These are phyloP conservation scores for Megathymus violae DNA, from an alignment of 1,140 invertebrate species.

Conservation along the genomic window DNA sequence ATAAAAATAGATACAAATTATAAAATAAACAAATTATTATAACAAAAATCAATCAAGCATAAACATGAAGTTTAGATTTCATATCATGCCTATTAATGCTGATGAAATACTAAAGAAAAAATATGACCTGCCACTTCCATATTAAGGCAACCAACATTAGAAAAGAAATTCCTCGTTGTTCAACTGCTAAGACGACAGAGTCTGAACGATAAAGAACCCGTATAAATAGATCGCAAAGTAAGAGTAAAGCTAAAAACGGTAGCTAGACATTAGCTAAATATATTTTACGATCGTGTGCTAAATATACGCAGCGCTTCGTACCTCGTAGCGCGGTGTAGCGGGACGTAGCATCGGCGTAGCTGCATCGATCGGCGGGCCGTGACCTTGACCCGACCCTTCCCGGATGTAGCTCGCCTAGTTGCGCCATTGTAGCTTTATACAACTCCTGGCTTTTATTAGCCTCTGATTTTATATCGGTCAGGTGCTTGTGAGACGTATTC, in stretches of 20 bases:
- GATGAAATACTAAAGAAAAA: no score
- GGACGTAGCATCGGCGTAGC: slow-evolving; percentile 66
- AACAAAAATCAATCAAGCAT: no score
- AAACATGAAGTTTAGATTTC: no score
- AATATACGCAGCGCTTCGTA: slow-evolving; percentile 46
- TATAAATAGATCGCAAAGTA: neutral
- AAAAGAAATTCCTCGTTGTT: no score
- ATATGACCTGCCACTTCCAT: no score
- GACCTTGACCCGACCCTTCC: slow-evolving; percentile 81
- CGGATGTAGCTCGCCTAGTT: slow-evolving; percentile 76
- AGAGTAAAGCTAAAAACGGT: slow-evolving; percentile 11
- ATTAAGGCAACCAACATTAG: no score
- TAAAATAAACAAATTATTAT: no score
- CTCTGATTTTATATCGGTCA: slow-evolving; percentile 56
- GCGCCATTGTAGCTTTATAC: slow-evolving; percentile 72
- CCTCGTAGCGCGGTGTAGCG: slow-evolving; percentile 51
- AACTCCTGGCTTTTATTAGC: slow-evolving; percentile 75
- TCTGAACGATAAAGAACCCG: neutral
- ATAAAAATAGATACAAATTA: no score
- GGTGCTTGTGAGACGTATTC: slow-evolving; percentile 33
- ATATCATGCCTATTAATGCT: no score
- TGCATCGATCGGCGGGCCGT: slow-evolving; percentile 83
- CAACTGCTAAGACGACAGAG: no score
- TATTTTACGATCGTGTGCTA: slow-evolving; percentile 52
- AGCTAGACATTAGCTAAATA: slow-evolving; percentile 38